Base-by-base conservation (phyloP, 2,113 vertebrate genomes). In the Pterocles burchelli region DNA sequence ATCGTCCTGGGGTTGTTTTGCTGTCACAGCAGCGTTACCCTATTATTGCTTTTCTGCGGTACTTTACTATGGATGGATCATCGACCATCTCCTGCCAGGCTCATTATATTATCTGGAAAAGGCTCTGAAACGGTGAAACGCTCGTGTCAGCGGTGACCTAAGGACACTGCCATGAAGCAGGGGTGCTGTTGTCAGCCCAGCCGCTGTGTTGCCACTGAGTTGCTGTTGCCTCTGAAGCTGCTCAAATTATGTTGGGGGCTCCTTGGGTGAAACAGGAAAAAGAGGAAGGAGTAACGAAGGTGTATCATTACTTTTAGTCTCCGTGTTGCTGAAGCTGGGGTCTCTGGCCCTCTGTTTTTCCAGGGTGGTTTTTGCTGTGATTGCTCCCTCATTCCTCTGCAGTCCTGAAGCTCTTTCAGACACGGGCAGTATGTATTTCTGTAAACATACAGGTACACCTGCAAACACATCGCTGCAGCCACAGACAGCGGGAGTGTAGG, bases 81-180 rank as follows among this genome's bases (percentile, higher is more conserved):
- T 25, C 0, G 3, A 20, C 36, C 52, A 15, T 38, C 4, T 33
- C 52, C 79, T 52, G 36, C 54, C 74, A 65, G 70, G 61, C 34
- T 63, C 1, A 0, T 75, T 67, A 29, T 33, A 9, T 70, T 55
- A 43, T 24, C 66, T 75, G 31, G 41, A 73, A 68, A 68, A 89
- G 49, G 70, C 45, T 78, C 70, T 34, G 77, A 31, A 34, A 54
- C 52, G n/a, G 38, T 55, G 75, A 72, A 55, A 21, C 8, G 33
- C 17, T 87, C 8, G 1, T 25, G 33, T 20, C 26, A 8, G 36
- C 9, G 13, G 58, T 54, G 63, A 57, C n/a, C 38, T 5, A 15
- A 57, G 72, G 1, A 1, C 38, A 12, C 21, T 4, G 1, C 51
- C 13, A 0, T 7, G 24, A 17, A 65, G 41, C 12, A 0, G n/a